These are phyloP conservation scores for Hyles vespertilio DNA, from an alignment of 1,140 invertebrate species.

Conservation along the genomic window DNA sequence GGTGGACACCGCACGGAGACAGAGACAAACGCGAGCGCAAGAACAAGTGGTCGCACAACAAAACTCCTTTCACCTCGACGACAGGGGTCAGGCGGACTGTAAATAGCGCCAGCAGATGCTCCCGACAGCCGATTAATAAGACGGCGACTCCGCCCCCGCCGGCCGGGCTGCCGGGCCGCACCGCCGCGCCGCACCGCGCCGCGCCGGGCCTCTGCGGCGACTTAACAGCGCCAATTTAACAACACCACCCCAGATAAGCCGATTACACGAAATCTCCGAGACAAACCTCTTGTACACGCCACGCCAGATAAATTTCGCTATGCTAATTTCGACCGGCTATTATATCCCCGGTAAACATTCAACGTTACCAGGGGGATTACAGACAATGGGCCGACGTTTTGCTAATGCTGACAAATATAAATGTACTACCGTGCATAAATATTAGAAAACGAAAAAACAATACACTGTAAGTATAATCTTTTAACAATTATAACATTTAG, in stretches of 20 bases:
- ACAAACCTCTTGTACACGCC: constrained; percentile 18
- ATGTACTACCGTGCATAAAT: too few species aligned
- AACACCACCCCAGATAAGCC: constrained; percentile 54
- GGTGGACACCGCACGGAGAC: too few species aligned
- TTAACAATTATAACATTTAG: too few species aligned
- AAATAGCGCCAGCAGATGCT: constrained; percentile 55
- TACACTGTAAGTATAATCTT: too few species aligned
- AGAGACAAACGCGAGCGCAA: constrained; percentile 47
- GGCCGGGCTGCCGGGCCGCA: too few species aligned
- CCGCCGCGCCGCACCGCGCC: background rate
- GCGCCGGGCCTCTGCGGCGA: constrained; percentile 30
- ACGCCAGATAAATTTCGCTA: constrained; percentile 12
- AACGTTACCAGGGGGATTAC: background rate
- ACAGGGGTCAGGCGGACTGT: constrained; percentile 48
- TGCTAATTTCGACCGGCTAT: constrained; percentile 20
- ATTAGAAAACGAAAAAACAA: too few species aligned
- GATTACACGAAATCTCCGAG: constrained; percentile 35
- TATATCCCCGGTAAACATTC: constrained; percentile 3
- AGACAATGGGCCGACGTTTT: too few species aligned
- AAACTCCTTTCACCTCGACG: constrained; percentile 28
- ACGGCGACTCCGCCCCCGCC: constrained; percentile 37
- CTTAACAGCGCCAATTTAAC: constrained; percentile 44
- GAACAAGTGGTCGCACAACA: constrained; percentile 32
- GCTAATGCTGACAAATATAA: too few species aligned
- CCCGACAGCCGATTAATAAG: constrained; percentile 68